phyloP scores from a whole-genome alignment of 2,888 invertebrate genomes.

The Plagodis pulveraria region DNA sequence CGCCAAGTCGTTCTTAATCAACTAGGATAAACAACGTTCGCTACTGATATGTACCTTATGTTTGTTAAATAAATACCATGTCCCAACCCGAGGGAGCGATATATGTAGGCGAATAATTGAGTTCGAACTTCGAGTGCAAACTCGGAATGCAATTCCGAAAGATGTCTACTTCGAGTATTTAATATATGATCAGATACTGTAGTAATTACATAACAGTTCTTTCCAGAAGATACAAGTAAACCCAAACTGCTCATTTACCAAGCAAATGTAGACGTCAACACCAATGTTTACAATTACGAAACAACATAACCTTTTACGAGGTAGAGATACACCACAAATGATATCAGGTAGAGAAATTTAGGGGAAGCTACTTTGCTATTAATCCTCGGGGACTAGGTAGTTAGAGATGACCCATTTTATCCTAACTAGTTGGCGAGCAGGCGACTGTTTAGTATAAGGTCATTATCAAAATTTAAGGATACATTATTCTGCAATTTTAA shows the following conservation, averaged over 20 bases:
- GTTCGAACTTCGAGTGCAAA: no score
- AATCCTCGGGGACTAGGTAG: constrained; percentile 68
- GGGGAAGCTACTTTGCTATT: constrained; percentile 60
- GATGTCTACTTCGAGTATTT: no score
- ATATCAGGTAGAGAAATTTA: constrained; percentile 53
- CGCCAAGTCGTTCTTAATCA: no score
- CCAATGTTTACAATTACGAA: constrained; percentile 21
- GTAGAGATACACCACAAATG: constrained; percentile 39
- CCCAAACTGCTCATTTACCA: constrained; percentile 7
- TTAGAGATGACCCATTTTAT: constrained; percentile 74
- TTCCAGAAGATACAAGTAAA: background rate
- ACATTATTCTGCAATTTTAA: no score
- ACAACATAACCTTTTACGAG: constrained; percentile 21
- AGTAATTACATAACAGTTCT: no score
- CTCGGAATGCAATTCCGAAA: no score
- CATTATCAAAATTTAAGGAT: background rate
- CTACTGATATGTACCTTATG: no score
- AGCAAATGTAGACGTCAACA: constrained; percentile 2
- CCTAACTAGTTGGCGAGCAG: constrained; percentile 30
- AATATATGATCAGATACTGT: no score
- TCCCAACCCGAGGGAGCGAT: no score
- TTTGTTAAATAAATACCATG: no score
- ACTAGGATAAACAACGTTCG: no score
- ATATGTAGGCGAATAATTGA: no score
- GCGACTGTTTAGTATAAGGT: constrained; percentile 5